Percentiles rank a stretch among this genome's conserved stretches.
Evolutionary conservation across 2,113 vertebrate genomes (phyloP).

Genomic region (Mirounga angustirostris): DNA sequence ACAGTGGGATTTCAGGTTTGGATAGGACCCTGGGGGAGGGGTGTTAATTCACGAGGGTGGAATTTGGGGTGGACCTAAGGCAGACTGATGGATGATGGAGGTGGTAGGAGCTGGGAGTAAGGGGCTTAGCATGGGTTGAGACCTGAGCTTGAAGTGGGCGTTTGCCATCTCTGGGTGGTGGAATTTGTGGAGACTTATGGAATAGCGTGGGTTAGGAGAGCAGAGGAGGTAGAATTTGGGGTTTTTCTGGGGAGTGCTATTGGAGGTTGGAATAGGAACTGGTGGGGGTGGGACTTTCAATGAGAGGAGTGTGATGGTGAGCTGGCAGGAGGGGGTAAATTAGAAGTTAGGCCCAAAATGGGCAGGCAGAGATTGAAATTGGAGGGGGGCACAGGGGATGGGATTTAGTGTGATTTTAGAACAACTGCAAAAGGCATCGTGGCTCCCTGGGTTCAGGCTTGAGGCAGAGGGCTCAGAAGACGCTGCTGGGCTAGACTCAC

Average conservation of each 20-base stretch:
- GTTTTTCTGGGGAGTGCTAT: conserved; percentile 31
- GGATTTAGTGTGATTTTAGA: conserved; percentile 55
- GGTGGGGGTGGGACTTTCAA: conserved; percentile 24
- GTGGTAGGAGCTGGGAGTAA: conserved; percentile 3
- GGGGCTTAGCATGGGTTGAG: conserved; percentile 34
- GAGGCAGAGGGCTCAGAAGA: conserved; percentile 49
- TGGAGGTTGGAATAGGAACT: conserved; percentile 53
- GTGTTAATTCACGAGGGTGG: conserved; percentile 53
- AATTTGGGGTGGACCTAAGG: conserved; percentile 42
- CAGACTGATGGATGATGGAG: neutral
- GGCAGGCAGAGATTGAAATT: conserved; percentile 38
- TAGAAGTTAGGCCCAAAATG: conserved; percentile 52
- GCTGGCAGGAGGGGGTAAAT: conserved; percentile 29
- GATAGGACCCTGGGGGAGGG: conserved; percentile 4
- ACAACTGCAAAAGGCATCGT: neutral
- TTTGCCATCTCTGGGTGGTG: conserved; percentile 52
- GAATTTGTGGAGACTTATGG: conserved; percentile 59
- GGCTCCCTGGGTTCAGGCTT: neutral
- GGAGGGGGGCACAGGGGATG: neutral
- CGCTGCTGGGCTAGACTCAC: neutral
- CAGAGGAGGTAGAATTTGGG: conserved; percentile 55
- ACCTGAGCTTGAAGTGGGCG: conserved; percentile 54
- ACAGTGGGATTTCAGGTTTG: conserved; percentile 17
- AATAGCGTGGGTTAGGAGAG: neutral
- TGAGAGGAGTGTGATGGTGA: conserved; percentile 35